Percentiles rank a stretch among this genome's conserved stretches.
Conservation (phyloP, 2,113 vertebrate species). For the Pluvianellus socialis region DNA sequence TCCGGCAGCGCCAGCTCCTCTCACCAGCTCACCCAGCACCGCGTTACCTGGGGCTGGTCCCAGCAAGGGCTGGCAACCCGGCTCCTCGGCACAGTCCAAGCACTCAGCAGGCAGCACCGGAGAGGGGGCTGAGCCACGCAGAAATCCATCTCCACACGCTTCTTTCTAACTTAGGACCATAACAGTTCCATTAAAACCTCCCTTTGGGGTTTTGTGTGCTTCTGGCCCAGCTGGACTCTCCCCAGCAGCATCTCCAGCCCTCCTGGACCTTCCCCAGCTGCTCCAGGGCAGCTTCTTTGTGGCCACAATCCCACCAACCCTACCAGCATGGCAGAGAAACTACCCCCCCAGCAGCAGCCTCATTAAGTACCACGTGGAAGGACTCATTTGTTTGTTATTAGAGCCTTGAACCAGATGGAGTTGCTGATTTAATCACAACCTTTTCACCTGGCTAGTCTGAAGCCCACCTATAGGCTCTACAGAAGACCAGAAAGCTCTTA, state of each 20-base stretch:
- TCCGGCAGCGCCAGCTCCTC: background rate
- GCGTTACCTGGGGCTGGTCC: background rate
- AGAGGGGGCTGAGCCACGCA: background rate
- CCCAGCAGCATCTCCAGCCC: background rate
- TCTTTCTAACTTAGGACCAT: rapidly evolving
- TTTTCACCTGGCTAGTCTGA: background rate
- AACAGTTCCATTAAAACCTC: background rate
- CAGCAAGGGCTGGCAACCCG: rapidly evolving
- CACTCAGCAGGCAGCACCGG: background rate
- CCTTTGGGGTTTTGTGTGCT: background rate
- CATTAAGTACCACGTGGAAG: background rate
- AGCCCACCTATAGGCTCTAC: background rate
- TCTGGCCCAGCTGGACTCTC: rapidly evolving
- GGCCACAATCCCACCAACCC: background rate
- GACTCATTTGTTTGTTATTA: background rate
- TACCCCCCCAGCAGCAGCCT: background rate
- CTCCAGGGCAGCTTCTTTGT: background rate
- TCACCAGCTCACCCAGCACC: rapidly evolving
- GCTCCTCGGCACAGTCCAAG: background rate
- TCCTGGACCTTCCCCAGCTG: background rate
- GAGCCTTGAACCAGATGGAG: background rate
- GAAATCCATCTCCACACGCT: background rate
- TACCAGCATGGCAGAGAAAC: background rate
- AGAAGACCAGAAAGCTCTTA: background rate
- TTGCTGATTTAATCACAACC: background rate